phyloP scores from a whole-genome alignment of 1,140 invertebrate species.

The Trachymyrmex cornetzi region DNA sequence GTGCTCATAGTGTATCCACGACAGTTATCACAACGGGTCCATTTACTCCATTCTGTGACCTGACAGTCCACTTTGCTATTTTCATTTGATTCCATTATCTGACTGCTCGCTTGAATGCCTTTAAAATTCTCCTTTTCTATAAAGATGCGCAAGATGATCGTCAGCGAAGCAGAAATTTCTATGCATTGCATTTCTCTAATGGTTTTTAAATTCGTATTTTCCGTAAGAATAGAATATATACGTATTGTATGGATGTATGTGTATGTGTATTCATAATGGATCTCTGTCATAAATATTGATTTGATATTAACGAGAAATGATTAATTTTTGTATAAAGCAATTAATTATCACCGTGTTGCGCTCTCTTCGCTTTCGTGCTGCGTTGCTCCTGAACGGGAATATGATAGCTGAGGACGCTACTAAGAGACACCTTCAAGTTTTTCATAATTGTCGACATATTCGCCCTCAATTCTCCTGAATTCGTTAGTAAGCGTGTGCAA shows the following conservation, averaged over 20 bases:
- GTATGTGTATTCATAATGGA: not conserved
- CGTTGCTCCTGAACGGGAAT: slow-evolving; percentile 81
- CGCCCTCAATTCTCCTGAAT: slow-evolving; percentile 85
- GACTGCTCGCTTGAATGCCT: slow-evolving; percentile 80
- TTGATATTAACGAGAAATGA: not conserved
- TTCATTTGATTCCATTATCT: slow-evolving; percentile 76
- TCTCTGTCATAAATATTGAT: not conserved
- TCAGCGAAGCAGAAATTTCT: slow-evolving; percentile 23
- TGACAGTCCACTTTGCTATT: slow-evolving; percentile 86
- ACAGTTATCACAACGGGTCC: slow-evolving; percentile 89
- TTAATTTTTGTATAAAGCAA: slow-evolving; percentile 25
- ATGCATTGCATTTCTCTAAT: slow-evolving; percentile 69
- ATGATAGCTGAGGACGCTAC: slow-evolving; percentile 85
- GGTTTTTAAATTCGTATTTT: slow-evolving; percentile 43
- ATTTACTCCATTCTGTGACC: slow-evolving; percentile 89
- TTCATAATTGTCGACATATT: slow-evolving; percentile 81
- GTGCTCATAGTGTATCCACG: slow-evolving; percentile 86
- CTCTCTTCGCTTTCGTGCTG: slow-evolving; percentile 81
- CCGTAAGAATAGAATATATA: not conserved
- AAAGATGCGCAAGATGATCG: slow-evolving; percentile 39
- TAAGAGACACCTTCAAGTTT: slow-evolving; percentile 86
- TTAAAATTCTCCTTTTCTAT: slow-evolving; percentile 75
- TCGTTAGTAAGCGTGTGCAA: slow-evolving; percentile 74
- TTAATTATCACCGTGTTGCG: slow-evolving; percentile 81
- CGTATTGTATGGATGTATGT: not conserved